phyloP scores from a whole-genome alignment of 1,140 invertebrate genomes.

The Drosophila sucinea region DNA sequence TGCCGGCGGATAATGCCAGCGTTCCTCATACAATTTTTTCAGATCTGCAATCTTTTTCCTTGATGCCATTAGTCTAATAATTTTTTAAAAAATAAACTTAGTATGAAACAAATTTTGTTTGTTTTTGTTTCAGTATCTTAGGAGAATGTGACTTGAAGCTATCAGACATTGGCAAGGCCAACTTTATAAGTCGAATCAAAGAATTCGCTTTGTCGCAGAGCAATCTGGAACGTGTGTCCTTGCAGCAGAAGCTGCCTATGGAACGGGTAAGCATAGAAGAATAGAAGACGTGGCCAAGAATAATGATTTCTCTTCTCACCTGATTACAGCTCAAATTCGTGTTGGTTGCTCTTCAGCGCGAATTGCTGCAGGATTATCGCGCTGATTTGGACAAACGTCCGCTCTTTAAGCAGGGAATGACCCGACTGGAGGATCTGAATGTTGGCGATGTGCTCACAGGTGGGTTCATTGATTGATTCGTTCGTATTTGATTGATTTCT shows the following conservation, averaged over 20 bases:
- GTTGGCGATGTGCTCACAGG: constrained; percentile 84
- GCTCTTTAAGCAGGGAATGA: constrained; percentile 87
- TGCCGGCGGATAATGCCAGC: constrained; percentile 54
- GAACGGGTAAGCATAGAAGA: constrained; percentile 79
- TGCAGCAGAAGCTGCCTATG: constrained; percentile 84
- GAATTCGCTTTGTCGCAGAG: constrained; percentile 43
- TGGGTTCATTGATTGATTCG: not conserved
- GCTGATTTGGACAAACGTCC: constrained; percentile 86
- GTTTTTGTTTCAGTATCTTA: constrained; percentile 76
- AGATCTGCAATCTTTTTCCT: constrained; percentile 30
- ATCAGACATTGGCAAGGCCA: constrained; percentile 83
- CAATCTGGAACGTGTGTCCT: constrained; percentile 77
- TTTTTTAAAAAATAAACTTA: constrained; percentile 21
- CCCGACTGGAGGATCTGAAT: constrained; percentile 85
- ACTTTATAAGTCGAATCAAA: constrained; percentile 84
- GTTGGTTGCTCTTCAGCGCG: constrained; percentile 86
- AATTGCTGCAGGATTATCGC: constrained; percentile 88
- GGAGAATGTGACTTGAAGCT: constrained; percentile 82
- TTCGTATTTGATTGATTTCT: not conserved
- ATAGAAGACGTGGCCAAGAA: not conserved
- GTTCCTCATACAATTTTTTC: constrained; percentile 36
- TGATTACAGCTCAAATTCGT: constrained; percentile 85
- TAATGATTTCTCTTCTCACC: constrained; percentile 1
- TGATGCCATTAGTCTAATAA: constrained; percentile 22
- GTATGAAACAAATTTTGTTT: constrained; percentile 24